phyloP scores from a whole-genome alignment of 2,113 vertebrate species.

The Bombycilla garrulus region DNA sequence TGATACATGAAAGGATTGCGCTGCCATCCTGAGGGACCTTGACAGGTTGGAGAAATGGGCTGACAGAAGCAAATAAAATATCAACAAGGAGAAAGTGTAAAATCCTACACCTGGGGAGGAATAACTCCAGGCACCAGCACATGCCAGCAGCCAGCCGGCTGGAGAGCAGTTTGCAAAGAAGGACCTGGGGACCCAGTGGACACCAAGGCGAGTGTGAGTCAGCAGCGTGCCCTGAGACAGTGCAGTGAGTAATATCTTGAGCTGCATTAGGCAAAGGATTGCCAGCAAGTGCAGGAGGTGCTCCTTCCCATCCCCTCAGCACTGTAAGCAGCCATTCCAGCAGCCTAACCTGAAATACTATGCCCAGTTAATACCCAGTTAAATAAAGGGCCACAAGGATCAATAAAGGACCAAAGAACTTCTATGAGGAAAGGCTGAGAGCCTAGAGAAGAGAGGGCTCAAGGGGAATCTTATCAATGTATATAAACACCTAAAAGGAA shows the following conservation, averaged over 20 bases:
- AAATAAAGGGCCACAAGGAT: background rate
- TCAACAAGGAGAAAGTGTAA: background rate
- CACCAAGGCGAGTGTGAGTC: background rate
- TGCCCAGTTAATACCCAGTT: background rate
- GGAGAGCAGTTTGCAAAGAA: background rate
- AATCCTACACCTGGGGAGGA: background rate
- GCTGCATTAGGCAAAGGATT: background rate
- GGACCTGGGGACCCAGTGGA: background rate
- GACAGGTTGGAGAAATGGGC: background rate
- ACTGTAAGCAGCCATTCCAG: background rate
- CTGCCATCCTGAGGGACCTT: background rate
- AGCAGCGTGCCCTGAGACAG: accelerated
- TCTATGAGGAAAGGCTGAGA: background rate
- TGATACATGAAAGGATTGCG: accelerated
- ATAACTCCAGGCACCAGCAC: background rate
- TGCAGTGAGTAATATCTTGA: accelerated
- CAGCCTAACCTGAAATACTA: background rate
- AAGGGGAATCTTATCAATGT: background rate
- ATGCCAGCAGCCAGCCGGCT: background rate
- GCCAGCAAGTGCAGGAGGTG: background rate
- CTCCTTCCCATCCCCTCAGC: background rate
- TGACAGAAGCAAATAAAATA: background rate
- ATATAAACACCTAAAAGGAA: background rate
- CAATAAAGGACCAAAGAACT: background rate
- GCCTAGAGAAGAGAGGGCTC: background rate